A percentile compares a stretch with the other conserved stretches of the same genome.
These are phyloP conservation scores for Oxytorus armatus DNA, from an alignment of 2,888 invertebrate genomes.

Conservation along the genomic window DNA sequence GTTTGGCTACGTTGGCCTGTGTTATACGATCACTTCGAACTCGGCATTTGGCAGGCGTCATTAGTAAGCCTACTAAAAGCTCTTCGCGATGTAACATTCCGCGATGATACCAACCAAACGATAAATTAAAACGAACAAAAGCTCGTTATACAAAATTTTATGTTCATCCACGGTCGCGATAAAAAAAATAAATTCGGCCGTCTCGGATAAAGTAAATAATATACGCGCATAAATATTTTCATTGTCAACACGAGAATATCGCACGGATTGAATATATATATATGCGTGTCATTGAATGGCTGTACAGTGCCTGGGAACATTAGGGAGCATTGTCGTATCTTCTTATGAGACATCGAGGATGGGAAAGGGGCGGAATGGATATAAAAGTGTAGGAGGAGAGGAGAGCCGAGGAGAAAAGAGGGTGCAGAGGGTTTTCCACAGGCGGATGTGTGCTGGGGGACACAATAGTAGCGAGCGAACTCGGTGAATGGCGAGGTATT, in stretches of 20 bases:
- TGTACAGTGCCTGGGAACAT: conserved; percentile 33
- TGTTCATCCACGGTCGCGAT: too few species aligned
- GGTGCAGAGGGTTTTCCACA: conserved; percentile 39
- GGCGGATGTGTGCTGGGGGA: conserved; percentile 53
- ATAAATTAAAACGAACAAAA: too few species aligned
- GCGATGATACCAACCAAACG: too few species aligned
- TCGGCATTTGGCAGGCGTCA: too few species aligned
- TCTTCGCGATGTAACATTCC: too few species aligned
- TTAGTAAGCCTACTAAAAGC: too few species aligned
- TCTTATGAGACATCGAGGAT: conserved; percentile 48
- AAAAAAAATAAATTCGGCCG: conserved; percentile 38
- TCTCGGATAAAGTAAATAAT: conserved; percentile 15
- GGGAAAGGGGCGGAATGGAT: conserved; percentile 34
- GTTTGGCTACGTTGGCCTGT: too few species aligned
- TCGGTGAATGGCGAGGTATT: conserved; percentile 70
- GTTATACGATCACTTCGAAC: too few species aligned
- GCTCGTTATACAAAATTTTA: too few species aligned
- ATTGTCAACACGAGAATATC: conserved; percentile 33
- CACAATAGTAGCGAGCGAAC: conserved; percentile 57
- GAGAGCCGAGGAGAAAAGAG: neutral
- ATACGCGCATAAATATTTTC: conserved; percentile 45
- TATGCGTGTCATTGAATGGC: conserved; percentile 32
- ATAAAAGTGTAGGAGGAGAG: conserved; percentile 23
- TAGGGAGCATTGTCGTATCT: conserved; percentile 54
- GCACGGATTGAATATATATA: conserved; percentile 21